Evolutionary conservation across 2,888 invertebrate species (phyloP).

Genomic region (Anoncus sp.): DNA sequence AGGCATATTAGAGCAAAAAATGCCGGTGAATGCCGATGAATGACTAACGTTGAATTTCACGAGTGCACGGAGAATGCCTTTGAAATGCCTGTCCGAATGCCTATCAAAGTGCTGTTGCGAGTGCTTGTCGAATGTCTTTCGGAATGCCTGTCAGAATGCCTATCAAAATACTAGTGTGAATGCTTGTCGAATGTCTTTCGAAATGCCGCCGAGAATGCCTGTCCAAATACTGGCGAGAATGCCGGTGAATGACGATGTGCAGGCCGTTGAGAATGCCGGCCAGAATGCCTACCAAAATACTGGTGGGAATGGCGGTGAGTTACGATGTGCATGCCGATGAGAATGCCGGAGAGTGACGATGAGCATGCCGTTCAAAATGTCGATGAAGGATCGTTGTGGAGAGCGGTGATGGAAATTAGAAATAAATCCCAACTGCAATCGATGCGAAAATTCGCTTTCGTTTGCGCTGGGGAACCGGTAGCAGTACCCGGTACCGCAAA

Average conservation of each 20-base stretch:
- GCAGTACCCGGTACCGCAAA: too few relatives aligned
- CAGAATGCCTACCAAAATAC: background rate
- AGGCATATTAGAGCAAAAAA: constrained; percentile 12
- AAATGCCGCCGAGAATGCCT: background rate
- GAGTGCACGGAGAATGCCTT: constrained; percentile 20
- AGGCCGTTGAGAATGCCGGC: background rate
- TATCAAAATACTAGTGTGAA: background rate
- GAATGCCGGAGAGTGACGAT: constrained; percentile 10
- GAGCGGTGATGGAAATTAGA: too few relatives aligned
- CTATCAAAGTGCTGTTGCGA: background rate
- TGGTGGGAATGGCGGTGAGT: constrained; percentile 2
- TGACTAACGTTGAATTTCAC: constrained; percentile 7
- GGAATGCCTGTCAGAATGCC: too few relatives aligned
- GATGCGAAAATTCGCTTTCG: too few relatives aligned
- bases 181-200: background rate
- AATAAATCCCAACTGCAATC: too few relatives aligned
- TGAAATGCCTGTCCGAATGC: too few relatives aligned
- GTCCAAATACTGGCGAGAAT: background rate
- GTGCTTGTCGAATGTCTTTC: too few relatives aligned
- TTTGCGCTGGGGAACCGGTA: too few relatives aligned
- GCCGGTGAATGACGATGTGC: too few relatives aligned
- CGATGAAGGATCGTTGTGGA: constrained; percentile 7
- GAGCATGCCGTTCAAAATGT: background rate
- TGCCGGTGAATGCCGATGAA: constrained; percentile 20
- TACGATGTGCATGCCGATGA: constrained; percentile 9